Conservation (phyloP, 2,113 vertebrate species). For the Rhabdornis inornatus region DNA sequence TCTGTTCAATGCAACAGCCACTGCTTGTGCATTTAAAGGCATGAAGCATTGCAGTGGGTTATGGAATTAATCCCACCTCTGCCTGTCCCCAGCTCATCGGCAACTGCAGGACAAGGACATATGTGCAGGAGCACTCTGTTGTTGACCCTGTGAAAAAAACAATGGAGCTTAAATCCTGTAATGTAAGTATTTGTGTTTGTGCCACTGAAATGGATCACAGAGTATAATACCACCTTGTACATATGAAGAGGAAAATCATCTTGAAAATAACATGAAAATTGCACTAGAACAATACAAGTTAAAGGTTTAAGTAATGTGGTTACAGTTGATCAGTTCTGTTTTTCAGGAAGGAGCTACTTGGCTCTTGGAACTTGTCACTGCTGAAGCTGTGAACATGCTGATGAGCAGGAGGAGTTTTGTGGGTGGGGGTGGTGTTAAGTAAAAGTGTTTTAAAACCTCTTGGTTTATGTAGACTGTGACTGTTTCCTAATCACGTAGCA, state of each 20-base stretch:
- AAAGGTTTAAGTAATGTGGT: neutral
- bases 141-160: conserved; percentile 87
- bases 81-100: conserved; percentile 85
- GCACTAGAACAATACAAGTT: neutral
- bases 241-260: neutral
- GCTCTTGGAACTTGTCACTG: neutral
- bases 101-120: conserved; percentile 84
- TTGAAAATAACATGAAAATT: neutral
- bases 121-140: conserved; percentile 91
- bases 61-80: neutral
- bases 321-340: neutral
- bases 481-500: neutral
- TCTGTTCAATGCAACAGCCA: neutral
- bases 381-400: neutral
- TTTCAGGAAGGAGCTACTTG: neutral
- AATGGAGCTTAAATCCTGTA: conserved; percentile 91
- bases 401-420: neutral
- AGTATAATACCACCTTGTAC: neutral
- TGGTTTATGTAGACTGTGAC: neutral
- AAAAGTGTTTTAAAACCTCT: neutral
- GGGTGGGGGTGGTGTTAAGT: neutral
- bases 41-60: neutral
- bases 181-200: conserved; percentile 79
- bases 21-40: neutral
- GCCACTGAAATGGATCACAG: neutral